Evolutionary conservation across 2,888 invertebrate genomes (phyloP), one percentile per base, ranked within the genome.

Genomic region (Ctenicera cuprea): DNA sequence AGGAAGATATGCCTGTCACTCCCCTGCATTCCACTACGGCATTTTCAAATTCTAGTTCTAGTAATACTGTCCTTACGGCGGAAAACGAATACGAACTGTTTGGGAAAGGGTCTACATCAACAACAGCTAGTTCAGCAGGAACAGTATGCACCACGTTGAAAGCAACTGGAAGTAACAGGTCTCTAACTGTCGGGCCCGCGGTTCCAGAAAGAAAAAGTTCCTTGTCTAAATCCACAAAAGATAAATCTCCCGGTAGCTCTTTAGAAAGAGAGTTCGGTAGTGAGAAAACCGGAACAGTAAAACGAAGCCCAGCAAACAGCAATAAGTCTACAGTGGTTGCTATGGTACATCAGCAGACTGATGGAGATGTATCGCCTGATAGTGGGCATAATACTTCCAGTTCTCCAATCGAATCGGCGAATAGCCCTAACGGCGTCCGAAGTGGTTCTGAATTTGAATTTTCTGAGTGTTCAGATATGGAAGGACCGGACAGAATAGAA

Each of bases 71-170:
- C 78, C 86, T 92, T 41, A 91, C 93, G 16, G 94, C 94, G 1
- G 96, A 96, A 87, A 96, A 94, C 85, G 96, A 96, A 85, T 96
- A 96, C 83, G 96, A 96, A 87, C 87, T 96, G 41, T 97, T 95
- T 84, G 96, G 96, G n/a, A 93, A 94, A 87, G 96, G 96, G 2
- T 95, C 95, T 1, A 96, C 96, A 0, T 95, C 95, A 64, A 96
- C 96, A 0, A 96, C 96, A 0, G 95, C 96, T 0, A 96, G 96
- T 83, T 96, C 96, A 0, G 95, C 95, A 52, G 96, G 96, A 65
- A 96, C 96, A 0, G 95, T 96, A 18, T 96, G 95, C 83, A 96
- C 95, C 0, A 94, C 95, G 0, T 85, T 95, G 68, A 89, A 94
- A 88, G 93, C 94, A 9, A 90, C 91, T 43, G 90, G 90, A 70